Evolutionary conservation across 2,113 vertebrate genomes (phyloP).

Genomic region (Clarias gariepinus): DNA sequence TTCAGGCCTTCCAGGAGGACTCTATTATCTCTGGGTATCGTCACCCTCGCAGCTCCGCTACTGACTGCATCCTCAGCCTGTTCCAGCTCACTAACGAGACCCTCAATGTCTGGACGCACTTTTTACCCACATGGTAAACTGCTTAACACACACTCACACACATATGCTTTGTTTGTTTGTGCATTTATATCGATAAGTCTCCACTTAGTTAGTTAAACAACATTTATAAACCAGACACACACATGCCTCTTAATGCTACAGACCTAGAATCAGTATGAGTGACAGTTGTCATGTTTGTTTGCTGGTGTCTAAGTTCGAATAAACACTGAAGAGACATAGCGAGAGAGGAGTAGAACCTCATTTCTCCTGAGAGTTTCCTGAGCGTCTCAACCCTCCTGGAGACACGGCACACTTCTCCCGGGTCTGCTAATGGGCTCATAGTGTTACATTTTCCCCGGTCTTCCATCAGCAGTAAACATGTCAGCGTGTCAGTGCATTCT

Average conservation of each 20-base stretch:
- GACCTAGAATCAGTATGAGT: slow-evolving; percentile 25
- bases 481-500: background rate
- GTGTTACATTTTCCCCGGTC: slow-evolving; percentile 12
- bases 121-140: slow-evolving; percentile 85
- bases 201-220: background rate
- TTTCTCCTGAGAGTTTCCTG: background rate
- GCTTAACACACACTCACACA: background rate
- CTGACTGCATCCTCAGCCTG: slow-evolving; percentile 86
- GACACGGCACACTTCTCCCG: slow-evolving; percentile 10
- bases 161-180: background rate
- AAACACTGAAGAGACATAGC: slow-evolving; percentile 1
- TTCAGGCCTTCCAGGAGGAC: slow-evolving; percentile 87
- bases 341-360: slow-evolving; percentile 2
- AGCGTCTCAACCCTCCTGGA: slow-evolving; percentile 20
- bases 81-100: slow-evolving; percentile 96
- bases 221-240: background rate
- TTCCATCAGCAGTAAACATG: slow-evolving; percentile 37
- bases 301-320: slow-evolving; percentile 11
- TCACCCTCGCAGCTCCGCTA: slow-evolving; percentile 82
- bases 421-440: slow-evolving; percentile 39
- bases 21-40: slow-evolving; percentile 91
- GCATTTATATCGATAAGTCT: background rate
- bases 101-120: slow-evolving; percentile 95
- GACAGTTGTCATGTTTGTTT: slow-evolving; percentile 32
- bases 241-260: background rate